Conservation (phyloP, 2,113 vertebrate species). For the Echinops telfairi region DNA sequence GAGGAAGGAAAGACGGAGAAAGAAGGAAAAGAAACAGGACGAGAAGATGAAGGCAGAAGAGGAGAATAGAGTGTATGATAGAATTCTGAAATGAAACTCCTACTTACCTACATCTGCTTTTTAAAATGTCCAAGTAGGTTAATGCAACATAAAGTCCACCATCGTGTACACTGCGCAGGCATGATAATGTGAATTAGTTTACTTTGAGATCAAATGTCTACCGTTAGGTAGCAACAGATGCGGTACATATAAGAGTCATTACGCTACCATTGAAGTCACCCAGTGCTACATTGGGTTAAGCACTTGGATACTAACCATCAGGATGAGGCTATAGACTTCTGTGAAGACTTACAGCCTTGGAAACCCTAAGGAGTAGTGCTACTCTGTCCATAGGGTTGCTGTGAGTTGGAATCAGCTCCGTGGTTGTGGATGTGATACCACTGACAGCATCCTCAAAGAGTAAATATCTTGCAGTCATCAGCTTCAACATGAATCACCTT, state of each 20-base stretch:
- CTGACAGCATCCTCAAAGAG: constrained; percentile 30
- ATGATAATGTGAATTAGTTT: constrained; percentile 45
- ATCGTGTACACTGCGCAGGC: not conserved
- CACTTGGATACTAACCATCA: too few relatives aligned
- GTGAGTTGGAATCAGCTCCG: too few relatives aligned
- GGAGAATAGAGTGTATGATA: constrained; percentile 17
- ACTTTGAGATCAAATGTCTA: constrained; percentile 38
- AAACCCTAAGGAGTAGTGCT: too few relatives aligned
- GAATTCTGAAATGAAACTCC: constrained; percentile 56
- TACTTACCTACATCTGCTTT: not conserved
- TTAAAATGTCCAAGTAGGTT: not conserved
- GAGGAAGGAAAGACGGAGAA: not conserved
- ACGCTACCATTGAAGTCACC: not conserved
- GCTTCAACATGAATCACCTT: constrained; percentile 55
- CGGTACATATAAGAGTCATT: constrained; percentile 24
- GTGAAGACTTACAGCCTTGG: too few relatives aligned
- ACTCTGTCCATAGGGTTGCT: too few relatives aligned
- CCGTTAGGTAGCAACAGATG: not conserved
- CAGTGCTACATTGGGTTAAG: too few relatives aligned
- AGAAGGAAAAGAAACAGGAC: not conserved
- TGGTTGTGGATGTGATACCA: not conserved
- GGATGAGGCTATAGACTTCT: too few relatives aligned
- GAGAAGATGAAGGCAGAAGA: not conserved
- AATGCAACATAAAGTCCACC: constrained; percentile 2
- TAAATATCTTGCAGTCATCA: constrained; percentile 68